Evolutionary conservation across 1,140 invertebrate species (phyloP).

Genomic region (Drosophila watanabei): DNA sequence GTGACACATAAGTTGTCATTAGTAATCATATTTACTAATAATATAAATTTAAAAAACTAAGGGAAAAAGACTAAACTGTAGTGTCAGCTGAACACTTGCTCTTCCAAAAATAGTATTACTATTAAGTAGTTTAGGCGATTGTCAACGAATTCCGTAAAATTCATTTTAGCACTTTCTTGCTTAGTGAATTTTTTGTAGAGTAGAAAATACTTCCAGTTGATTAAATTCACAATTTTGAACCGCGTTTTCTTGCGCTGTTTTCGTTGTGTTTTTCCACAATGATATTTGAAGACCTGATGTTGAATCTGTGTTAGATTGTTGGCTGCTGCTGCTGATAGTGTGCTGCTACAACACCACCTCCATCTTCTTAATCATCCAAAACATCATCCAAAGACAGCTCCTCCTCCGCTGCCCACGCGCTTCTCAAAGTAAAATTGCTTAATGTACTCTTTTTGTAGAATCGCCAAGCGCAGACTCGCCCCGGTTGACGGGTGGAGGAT

Average conservation of each 20-base stretch:
- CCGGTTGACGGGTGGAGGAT: background rate
- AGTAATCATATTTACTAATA: constrained; percentile 37
- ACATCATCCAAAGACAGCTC: constrained; percentile 2
- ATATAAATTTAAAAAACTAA: background rate
- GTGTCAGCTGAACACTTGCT: constrained; percentile 57
- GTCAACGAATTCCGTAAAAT: background rate
- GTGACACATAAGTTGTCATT: constrained; percentile 6
- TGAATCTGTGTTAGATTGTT: background rate
- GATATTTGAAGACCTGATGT: background rate
- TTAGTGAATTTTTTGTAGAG: background rate
- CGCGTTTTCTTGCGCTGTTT: constrained; percentile 37
- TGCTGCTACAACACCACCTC: background rate
- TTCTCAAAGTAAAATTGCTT: constrained; percentile 79
- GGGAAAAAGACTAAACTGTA: background rate
- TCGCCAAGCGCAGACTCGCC: constrained; percentile 36
- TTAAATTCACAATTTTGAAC: constrained; percentile 11
- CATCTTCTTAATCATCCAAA: constrained; percentile 65
- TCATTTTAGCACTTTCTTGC: constrained; percentile 33
- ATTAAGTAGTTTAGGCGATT: background rate
- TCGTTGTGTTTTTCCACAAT: constrained; percentile 3
- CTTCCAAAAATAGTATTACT: background rate
- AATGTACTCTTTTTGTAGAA: constrained; percentile 74
- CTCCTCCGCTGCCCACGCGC: constrained; percentile 74
- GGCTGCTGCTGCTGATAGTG: background rate
- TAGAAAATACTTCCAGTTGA: background rate